Base-by-base conservation (phyloP, 37 sponge, comb jelly and placozoan species). In the Diacarnus erythraeanus region DNA sequence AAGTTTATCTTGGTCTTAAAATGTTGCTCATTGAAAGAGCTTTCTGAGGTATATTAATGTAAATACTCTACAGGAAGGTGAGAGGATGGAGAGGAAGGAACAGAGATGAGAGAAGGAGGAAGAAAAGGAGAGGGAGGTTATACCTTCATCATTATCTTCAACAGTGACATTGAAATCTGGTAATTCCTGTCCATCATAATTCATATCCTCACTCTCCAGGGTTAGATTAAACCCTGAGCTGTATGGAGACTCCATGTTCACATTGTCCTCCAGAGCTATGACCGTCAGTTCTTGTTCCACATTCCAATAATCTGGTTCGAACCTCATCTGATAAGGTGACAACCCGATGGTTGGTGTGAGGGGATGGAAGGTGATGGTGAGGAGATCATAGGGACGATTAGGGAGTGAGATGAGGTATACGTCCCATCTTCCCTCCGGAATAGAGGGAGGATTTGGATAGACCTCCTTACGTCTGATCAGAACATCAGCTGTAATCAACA, bases 111-210 rank as follows among this genome's bases (percentile, higher is more conserved):
- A n/a, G n/a, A n/a, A n/a, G n/a, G n/a, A n/a, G n/a, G n/a, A n/a
- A n/a, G n/a, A n/a, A n/a, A n/a, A n/a, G n/a, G n/a, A n/a, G n/a
- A n/a, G n/a, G n/a, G n/a, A n/a, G n/a, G n/a, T n/a, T n/a, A n/a
- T n/a, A n/a, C 94, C 96, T 65, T 87, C 68, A 67, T 96, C 91
- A 69, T 96, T 92, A 79, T 93, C 93, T 33, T 92, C 93, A 0
- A 96, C 57, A 2, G 89, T 81, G 33, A 96, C 73, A 31, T 58
- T 74, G 42, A 87, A 82, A 17, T 92, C 87, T 0, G 83, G 84
- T 6, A 96, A 75, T 37, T 57, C 34, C 27, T 35, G 64, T 40
- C 57, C 77, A 41, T 87, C 70, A 72, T 75, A 96, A 57, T 96
- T 92, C 20, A 58, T 61, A 61, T 96, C 96, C 23, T 31, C 27